phyloP scores from a whole-genome alignment of 2,888 invertebrate species.

The Idaea biselata region DNA sequence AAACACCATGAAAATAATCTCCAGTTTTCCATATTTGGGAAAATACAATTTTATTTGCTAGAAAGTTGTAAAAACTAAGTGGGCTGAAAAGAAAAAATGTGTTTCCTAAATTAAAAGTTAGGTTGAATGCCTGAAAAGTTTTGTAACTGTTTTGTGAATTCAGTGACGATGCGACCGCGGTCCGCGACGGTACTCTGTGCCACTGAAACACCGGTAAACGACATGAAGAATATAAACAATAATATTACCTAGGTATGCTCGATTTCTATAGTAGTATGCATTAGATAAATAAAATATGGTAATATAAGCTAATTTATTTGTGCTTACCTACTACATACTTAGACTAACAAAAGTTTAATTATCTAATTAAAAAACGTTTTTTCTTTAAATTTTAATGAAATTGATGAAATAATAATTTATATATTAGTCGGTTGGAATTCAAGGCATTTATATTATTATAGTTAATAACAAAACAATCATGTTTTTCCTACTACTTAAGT shows the following conservation, averaged over 20 bases:
- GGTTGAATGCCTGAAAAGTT: constrained; percentile 35
- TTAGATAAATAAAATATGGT: not conserved
- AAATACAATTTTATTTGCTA: not conserved
- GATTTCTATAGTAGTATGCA: not conserved
- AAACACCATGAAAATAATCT: not conserved
- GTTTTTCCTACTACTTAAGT: not conserved
- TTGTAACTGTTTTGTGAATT: constrained; percentile 41
- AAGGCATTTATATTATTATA: not conserved
- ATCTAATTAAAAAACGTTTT: too few species aligned
- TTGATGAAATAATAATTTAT: too few species aligned
- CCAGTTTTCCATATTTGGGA: not conserved
- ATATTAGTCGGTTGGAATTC: too few species aligned
- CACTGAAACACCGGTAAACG: not conserved
- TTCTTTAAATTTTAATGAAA: too few species aligned
- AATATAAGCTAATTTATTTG: not conserved
- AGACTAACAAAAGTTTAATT: too few species aligned
- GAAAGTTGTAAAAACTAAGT: constrained; percentile 15
- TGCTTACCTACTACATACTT: too few species aligned
- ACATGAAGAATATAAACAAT: not conserved
- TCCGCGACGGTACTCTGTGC: constrained; percentile 59
- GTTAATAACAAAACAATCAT: not conserved
- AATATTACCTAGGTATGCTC: not conserved
- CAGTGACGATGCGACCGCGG: constrained; percentile 66
- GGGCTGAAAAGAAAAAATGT: not conserved
- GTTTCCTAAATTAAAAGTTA: constrained; percentile 16